Percentiles rank a stretch among this genome's conserved stretches.
Conservation (phyloP, 2,113 vertebrate genomes). For the Pelodiscus sinensis region DNA sequence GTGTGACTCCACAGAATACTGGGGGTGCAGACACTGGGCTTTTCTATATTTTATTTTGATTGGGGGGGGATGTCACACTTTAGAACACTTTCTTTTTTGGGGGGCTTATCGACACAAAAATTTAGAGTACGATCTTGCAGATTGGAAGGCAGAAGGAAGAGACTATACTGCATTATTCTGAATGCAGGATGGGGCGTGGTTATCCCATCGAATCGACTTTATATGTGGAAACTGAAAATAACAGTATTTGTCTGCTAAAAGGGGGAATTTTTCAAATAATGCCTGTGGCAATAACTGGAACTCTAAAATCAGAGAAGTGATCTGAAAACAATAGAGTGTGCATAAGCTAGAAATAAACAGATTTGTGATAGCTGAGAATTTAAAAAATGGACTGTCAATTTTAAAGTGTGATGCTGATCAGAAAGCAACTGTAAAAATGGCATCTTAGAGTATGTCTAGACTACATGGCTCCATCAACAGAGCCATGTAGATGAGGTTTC, state of each 20-base stretch:
- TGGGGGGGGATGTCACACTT: neutral
- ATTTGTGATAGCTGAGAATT: neutral
- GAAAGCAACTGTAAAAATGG: neutral
- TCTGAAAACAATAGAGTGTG: fast-evolving
- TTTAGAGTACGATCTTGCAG: neutral
- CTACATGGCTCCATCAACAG: too few relatives aligned
- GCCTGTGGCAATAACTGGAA: neutral
- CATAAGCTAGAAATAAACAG: neutral
- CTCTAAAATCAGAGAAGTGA: neutral
- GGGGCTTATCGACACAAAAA: neutral
- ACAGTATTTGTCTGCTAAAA: neutral
- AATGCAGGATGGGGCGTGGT: neutral
- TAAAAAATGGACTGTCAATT: neutral
- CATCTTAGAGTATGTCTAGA: neutral
- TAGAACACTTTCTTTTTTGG: neutral
- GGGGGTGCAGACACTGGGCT: neutral
- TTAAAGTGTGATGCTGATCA: neutral
- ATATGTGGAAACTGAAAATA: neutral
- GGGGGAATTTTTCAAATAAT: neutral
- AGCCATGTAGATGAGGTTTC: too few relatives aligned
- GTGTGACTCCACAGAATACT: neutral
- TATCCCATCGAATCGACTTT: neutral
- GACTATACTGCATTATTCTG: neutral
- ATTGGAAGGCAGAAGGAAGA: neutral
- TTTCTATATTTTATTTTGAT: neutral